Evolutionary conservation across 1,140 invertebrate species (phyloP).

Genomic region (Drosophila fuyamai): DNA sequence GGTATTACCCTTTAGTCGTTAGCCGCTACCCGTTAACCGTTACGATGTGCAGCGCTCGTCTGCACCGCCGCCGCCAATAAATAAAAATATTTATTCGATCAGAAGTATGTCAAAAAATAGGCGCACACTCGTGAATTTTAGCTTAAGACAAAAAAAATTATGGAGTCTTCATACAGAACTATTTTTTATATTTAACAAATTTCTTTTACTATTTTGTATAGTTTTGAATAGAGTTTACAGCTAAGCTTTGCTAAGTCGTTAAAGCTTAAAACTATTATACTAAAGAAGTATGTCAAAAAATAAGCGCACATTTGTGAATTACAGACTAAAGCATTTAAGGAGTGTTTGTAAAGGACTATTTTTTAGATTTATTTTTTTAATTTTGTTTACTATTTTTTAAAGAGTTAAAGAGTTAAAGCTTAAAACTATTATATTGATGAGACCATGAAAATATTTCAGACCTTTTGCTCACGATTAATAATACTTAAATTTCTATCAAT

Average conservation of each 20-base stretch:
- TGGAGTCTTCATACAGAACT: neutral
- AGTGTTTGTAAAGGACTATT: neutral
- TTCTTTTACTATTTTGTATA: no score
- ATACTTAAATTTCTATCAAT: no score
- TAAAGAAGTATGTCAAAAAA: constrained; percentile 46
- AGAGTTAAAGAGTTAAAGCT: no score
- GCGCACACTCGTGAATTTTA: constrained; percentile 31
- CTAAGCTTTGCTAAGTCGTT: no score
- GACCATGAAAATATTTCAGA: no score
- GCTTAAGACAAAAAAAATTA: neutral
- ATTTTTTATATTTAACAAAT: no score
- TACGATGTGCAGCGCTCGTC: constrained; percentile 26
- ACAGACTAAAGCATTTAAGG: neutral
- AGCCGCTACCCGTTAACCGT: constrained; percentile 33
- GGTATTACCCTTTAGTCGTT: constrained; percentile 13
- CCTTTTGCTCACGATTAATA: no score
- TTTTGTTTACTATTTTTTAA: no score
- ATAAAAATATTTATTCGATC: constrained; percentile 3
- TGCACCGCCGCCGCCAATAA: constrained; percentile 48
- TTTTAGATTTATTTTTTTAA: no score
- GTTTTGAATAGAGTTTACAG: no score
- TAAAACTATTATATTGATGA: no score
- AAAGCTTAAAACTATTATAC: no score
- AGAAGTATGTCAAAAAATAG: constrained; percentile 47
- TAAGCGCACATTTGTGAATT: constrained; percentile 32